Percentiles rank a stretch among this genome's conserved stretches.
phyloP scores from a whole-genome alignment of 1,140 invertebrate species.

The Phthorimaea operculella region DNA sequence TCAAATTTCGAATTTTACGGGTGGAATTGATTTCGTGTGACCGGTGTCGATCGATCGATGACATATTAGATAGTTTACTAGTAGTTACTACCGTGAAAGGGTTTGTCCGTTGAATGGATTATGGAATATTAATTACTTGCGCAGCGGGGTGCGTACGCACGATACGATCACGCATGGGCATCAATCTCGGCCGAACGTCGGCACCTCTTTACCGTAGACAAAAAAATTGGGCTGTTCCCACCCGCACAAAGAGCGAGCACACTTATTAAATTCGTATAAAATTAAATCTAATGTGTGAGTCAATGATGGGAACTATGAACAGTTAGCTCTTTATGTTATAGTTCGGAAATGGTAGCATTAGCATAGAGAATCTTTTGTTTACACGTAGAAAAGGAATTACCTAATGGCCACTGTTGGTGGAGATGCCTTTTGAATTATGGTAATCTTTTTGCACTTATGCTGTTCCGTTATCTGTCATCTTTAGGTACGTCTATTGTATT shows the following conservation, averaged over 20 bases:
- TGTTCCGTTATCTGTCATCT: no score
- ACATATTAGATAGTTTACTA: constrained; percentile 37
- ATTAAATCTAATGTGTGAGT: constrained; percentile 66
- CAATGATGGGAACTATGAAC: constrained; percentile 51
- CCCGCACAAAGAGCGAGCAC: constrained; percentile 53
- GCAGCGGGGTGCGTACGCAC: constrained; percentile 39
- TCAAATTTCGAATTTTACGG: constrained; percentile 59
- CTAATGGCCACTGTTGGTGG: no score
- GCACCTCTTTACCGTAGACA: constrained; percentile 61
- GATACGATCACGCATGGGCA: constrained; percentile 48
- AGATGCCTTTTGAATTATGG: no score
- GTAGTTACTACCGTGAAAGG: constrained; percentile 13
- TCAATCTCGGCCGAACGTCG: constrained; percentile 60
- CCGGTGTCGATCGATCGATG: constrained; percentile 21
- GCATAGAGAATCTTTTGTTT: constrained; percentile 1
- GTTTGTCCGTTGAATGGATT: constrained; percentile 45
- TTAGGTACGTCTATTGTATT: no score
- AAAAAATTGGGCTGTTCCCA: constrained; percentile 61
- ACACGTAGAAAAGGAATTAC: background rate
- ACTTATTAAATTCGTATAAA: constrained; percentile 68
- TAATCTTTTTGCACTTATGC: no score
- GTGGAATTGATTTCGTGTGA: constrained; percentile 57
- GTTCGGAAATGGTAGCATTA: constrained; percentile 6
- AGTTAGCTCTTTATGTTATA: constrained; percentile 36
- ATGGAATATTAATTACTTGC: constrained; percentile 60